These are phyloP conservation scores for Euglossa dilemma DNA, from an alignment of 1,140 invertebrate species.

Conservation along the genomic window DNA sequence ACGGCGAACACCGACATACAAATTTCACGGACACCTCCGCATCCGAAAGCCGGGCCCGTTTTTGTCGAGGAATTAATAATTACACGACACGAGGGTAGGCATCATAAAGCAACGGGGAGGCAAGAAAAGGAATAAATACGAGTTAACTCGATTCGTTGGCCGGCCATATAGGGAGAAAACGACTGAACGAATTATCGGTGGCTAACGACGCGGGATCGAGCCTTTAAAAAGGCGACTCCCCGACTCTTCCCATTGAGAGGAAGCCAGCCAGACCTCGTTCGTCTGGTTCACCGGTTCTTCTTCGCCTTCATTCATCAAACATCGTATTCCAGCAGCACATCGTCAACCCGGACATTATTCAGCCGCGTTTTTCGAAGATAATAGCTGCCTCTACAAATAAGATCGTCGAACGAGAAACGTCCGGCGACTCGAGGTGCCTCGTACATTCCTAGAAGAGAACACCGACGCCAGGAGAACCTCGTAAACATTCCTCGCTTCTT, in stretches of 20 bases:
- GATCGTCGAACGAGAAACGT: constrained; percentile 24
- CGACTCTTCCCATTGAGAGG: constrained; percentile 70
- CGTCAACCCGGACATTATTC: constrained; percentile 51
- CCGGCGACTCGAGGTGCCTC: constrained; percentile 1
- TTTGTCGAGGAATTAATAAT: constrained; percentile 10
- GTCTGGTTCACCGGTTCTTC: constrained; percentile 51
- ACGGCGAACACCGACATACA: background rate
- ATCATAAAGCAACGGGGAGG: background rate
- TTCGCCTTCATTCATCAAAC: constrained; percentile 75
- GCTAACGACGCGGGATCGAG: constrained; percentile 50
- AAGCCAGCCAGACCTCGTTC: constrained; percentile 48
- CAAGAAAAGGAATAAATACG: constrained; percentile 50
- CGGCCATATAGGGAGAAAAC: constrained; percentile 61
- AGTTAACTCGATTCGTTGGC: constrained; percentile 55
- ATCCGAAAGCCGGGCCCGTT: background rate
- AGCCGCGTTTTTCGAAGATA: constrained; percentile 48
- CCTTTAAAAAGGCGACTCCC: constrained; percentile 58
- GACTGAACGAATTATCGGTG: constrained; percentile 66
- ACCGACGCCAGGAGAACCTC: constrained; percentile 29
- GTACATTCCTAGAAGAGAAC: constrained; percentile 45
- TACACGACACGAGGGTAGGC: constrained; percentile 13
- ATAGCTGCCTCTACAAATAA: constrained; percentile 52
- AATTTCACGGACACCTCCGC: background rate
- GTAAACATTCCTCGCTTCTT: constrained; percentile 48
- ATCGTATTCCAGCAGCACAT: constrained; percentile 61